phyloP scores from a whole-genome alignment of 2,113 vertebrate genomes.

The Peucedramus taeniatus region DNA sequence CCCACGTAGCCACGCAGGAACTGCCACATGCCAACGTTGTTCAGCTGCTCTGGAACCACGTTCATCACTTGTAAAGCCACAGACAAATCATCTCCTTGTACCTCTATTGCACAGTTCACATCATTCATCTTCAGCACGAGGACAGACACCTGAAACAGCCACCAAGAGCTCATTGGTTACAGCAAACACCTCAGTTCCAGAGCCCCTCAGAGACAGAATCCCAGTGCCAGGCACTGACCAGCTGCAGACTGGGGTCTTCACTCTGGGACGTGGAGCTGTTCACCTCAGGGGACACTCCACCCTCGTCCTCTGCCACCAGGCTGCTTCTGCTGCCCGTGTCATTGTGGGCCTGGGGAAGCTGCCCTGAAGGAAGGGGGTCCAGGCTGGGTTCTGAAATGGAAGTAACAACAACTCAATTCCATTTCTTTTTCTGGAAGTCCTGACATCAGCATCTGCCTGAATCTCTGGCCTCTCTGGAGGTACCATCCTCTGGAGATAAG shows the following conservation, averaged over 20 bases:
- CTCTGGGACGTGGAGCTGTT: conserved; percentile 86
- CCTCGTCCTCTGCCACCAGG: conserved; percentile 73
- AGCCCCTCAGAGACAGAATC: background rate
- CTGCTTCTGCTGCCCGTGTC: conserved; percentile 62
- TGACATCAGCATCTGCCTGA: background rate
- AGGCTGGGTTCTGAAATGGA: conserved; percentile 79
- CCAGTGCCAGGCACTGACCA: conserved; percentile 69
- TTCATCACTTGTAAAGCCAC: conserved; percentile 80
- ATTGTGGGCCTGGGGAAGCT: conserved; percentile 42
- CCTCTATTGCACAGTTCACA: conserved; percentile 78
- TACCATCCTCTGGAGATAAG: background rate
- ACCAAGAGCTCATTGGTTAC: background rate
- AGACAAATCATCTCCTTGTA: conserved; percentile 80
- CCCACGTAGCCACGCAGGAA: conserved; percentile 76
- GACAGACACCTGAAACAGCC: conserved; percentile 82
- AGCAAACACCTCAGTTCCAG: background rate
- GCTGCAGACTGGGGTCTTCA: conserved; percentile 78
- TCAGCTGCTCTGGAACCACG: conserved; percentile 79
- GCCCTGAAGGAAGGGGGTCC: conserved; percentile 74
- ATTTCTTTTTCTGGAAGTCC: background rate
- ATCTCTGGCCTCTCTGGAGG: background rate
- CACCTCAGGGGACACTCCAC: conserved; percentile 75
- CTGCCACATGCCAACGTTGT: conserved; percentile 80
- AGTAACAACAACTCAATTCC: background rate
- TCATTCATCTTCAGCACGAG: conserved; percentile 80